Conservation (phyloP, 2,888 invertebrate species). For the Penaeus monodon region DNA sequence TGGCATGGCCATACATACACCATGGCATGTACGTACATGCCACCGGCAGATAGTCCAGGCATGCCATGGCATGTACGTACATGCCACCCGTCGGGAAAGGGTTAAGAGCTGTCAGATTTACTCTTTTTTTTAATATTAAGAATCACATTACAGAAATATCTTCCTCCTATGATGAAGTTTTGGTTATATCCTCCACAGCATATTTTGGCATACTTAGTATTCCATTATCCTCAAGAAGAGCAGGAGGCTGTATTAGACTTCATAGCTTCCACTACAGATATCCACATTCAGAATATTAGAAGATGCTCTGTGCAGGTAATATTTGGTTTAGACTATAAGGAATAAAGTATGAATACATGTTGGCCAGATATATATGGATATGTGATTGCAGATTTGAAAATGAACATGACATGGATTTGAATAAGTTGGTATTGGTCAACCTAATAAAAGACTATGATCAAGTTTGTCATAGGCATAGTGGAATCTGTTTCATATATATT, state of each 20-base stretch:
- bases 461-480: neutral
- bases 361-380: too few relatives aligned
- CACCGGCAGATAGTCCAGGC: too few relatives aligned
- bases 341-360: too few relatives aligned
- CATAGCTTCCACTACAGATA: conserved; percentile 58
- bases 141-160: too few relatives aligned
- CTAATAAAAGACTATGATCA: neutral
- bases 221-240: conserved; percentile 52
- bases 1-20: too few relatives aligned
- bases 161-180: neutral
- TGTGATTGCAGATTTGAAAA: too few relatives aligned
- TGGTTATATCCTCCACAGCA: conserved; percentile 49
- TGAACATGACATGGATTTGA: too few relatives aligned
- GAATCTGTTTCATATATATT: neutral
- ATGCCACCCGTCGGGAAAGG: too few relatives aligned
- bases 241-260: conserved; percentile 47
- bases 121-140: too few relatives aligned
- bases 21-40: too few relatives aligned
- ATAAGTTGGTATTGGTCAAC: neutral
- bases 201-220: conserved; percentile 60
- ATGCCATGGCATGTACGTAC: too few relatives aligned
- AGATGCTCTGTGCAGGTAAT: conserved; percentile 64
- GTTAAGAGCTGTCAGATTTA: too few relatives aligned
- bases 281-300: conserved; percentile 57
- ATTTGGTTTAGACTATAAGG: neutral